These are phyloP conservation scores for Trachelus troglodyta DNA, from an alignment of 2,888 invertebrate species.

Conservation along the genomic window DNA sequence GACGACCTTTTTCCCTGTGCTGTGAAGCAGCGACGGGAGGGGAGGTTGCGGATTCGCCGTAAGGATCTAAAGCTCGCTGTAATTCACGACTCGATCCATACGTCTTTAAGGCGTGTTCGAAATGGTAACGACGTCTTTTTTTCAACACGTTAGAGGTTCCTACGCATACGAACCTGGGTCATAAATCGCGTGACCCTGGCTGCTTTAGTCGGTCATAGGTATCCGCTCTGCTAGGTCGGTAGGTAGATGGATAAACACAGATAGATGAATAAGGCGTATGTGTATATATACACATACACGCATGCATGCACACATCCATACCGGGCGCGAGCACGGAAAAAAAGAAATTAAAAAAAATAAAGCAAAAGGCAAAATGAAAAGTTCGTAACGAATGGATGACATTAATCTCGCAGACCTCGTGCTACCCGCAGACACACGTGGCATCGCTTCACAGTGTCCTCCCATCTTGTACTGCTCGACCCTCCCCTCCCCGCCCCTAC, in stretches of 20 bases:
- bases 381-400: constrained; percentile 1
- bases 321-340: neutral
- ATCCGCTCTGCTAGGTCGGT: too few relatives aligned
- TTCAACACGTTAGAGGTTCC: neutral
- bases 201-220: neutral
- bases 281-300: neutral
- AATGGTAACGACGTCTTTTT: neutral
- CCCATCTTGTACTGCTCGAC: too few relatives aligned
- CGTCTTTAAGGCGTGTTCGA: too few relatives aligned
- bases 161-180: neutral
- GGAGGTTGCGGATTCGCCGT: too few relatives aligned
- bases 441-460: neutral
- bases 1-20: too few relatives aligned
- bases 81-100: too few relatives aligned
- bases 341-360: neutral
- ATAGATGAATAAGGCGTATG: too few relatives aligned
- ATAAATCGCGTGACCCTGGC: neutral
- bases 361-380: neutral
- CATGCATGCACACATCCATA: too few relatives aligned
- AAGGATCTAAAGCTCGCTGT: too few relatives aligned
- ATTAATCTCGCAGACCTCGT: constrained; percentile 2
- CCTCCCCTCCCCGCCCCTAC: too few relatives aligned
- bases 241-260: too few relatives aligned
- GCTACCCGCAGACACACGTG: constrained; percentile 3
- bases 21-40: too few relatives aligned